A percentile compares a stretch with the other conserved stretches of the same genome.
Evolutionary conservation across 1,140 invertebrate species (phyloP).

Genomic region (Zaprionus vittiger): DNA sequence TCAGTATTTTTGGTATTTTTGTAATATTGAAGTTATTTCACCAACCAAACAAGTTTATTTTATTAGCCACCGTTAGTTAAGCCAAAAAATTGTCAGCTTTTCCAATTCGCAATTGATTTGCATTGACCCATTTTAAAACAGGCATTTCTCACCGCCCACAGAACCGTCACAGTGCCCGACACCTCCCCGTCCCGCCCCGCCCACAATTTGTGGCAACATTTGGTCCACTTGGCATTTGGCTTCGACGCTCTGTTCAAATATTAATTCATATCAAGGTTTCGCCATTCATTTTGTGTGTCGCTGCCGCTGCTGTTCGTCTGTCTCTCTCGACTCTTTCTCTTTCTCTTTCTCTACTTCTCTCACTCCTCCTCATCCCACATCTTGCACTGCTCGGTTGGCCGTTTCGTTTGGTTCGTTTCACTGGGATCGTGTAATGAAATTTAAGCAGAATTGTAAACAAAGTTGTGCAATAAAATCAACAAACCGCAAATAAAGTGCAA

Average conservation of each 20-base stretch:
- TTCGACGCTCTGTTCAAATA: conserved; percentile 66
- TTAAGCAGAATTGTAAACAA: conserved; percentile 75
- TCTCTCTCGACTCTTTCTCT: not conserved
- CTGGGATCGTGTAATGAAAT: conserved; percentile 74
- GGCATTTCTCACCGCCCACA: not conserved
- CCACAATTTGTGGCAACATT: conserved; percentile 11
- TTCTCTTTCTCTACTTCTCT: not conserved
- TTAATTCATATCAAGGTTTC: conserved; percentile 82
- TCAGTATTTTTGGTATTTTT: too few relatives aligned
- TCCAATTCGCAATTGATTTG: conserved; percentile 10
- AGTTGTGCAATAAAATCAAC: conserved; percentile 73
- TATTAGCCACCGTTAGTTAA: not conserved
- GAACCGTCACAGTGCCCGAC: too few relatives aligned
- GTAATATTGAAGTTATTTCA: too few relatives aligned
- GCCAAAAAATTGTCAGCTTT: not conserved
- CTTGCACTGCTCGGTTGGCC: conserved; percentile 11
- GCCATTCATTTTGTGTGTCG: conserved; percentile 71
- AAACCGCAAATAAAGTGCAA: conserved; percentile 71
- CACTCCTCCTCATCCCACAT: not conserved
- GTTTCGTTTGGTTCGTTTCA: conserved; percentile 53
- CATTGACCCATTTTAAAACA: conserved; percentile 24
- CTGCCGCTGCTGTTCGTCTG: not conserved
- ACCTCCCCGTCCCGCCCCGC: not conserved
- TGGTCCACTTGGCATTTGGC: conserved; percentile 58
- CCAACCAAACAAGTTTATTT: not conserved